Evolutionary conservation across 2,113 vertebrate genomes (phyloP), one percentile per base, ranked within the genome.

Genomic region (Dipodomys merriami): DNA sequence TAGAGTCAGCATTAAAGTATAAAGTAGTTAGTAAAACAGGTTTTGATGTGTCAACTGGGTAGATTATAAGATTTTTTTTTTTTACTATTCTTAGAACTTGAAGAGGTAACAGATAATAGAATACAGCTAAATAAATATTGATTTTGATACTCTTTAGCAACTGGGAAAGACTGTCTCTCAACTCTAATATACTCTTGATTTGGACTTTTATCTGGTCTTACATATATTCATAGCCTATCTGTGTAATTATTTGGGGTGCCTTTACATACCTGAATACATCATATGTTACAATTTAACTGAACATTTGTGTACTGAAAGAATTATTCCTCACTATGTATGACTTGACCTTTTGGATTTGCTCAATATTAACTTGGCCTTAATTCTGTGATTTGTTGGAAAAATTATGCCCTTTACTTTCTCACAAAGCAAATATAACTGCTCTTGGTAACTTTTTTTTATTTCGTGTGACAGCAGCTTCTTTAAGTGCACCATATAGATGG

Each of bases 41-140:
- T 49, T 49, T 76, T 81, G 57, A 68, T 65, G 3, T 82, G 13
- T 90, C 39, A 89, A 1, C 44, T 80, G 33, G 53, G 4, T 72
- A 6, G 18, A 49, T 46, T 81, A 0, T 83, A 79, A 91, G 25
- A 35, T 94, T 1, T 78, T 49, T 9, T 49, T 49, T 49, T 88
- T 95, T 92, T 95, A 78, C 33, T 88, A 25, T 22, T 94, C 49
- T 86, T 81, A 5, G 23, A 84, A 86, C 27, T 81, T 82, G 16
- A 72, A 33, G 49, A 71, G 16, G 39, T 23, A 83, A 77, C n/a
- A 65, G 69, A 57, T 16, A 68, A 25, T 94, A 44, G 16, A 77
- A 46, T 49, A 76, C 23, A 80, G 16, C 53, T 57, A 73, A 62
- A 7, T 35, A 88, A 79, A 80, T 27, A 88, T 83, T 83, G 8